Evolutionary conservation across 1,140 invertebrate species (phyloP).

Genomic region (Drosophila athabasca): DNA sequence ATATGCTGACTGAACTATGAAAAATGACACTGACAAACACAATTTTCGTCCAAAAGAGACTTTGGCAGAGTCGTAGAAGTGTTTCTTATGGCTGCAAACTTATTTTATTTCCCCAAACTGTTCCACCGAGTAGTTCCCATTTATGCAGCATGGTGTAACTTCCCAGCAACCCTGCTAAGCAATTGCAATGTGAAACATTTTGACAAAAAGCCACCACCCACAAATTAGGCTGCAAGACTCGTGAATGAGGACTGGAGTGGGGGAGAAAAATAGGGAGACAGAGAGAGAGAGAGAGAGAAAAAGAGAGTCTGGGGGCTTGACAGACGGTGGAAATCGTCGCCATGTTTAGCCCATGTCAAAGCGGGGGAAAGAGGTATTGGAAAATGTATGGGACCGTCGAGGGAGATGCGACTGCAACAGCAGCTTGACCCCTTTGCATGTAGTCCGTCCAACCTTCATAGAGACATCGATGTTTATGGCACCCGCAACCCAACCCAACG

Average conservation of each 20-base stretch:
- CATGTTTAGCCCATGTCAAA: slow-evolving; percentile 21
- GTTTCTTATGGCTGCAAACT: too few species aligned
- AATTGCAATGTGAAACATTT: slow-evolving; percentile 69
- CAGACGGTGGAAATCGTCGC: slow-evolving; percentile 40
- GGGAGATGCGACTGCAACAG: slow-evolving; percentile 29
- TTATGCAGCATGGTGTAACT: slow-evolving; percentile 45
- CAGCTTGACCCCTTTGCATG: slow-evolving; percentile 67
- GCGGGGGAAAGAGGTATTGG: background rate
- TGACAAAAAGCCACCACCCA: slow-evolving; percentile 80
- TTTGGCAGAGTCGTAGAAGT: too few species aligned
- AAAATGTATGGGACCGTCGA: slow-evolving; percentile 1
- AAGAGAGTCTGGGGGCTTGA: slow-evolving; percentile 23
- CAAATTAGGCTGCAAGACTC: slow-evolving; percentile 72
- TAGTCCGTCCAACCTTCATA: background rate
- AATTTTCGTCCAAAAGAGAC: background rate
- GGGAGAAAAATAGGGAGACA: background rate
- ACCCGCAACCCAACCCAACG: background rate
- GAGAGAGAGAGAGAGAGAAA: background rate
- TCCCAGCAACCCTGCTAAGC: slow-evolving; percentile 52
- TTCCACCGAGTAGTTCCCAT: background rate
- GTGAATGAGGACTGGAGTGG: slow-evolving; percentile 3
- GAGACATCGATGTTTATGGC: slow-evolving; percentile 46
- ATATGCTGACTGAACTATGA: slow-evolving; percentile 40
- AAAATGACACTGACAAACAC: slow-evolving; percentile 40
- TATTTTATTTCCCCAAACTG: background rate